These are phyloP conservation scores for Branchinecta lindahli DNA, from an alignment of 1,140 invertebrate genomes.

Conservation along the genomic window DNA sequence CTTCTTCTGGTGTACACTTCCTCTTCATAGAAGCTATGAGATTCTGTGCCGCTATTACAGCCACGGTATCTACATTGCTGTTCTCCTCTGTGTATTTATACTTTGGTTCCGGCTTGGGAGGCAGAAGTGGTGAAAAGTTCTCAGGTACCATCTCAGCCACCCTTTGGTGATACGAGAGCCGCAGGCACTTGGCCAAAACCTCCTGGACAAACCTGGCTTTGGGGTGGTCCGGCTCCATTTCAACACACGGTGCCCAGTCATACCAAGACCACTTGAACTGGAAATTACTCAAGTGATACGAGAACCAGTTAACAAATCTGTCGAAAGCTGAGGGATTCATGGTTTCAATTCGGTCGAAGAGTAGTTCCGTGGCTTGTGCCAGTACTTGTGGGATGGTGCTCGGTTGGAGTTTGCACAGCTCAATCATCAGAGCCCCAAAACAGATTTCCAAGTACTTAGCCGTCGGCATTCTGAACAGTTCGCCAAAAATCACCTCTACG, in stretches of 20 bases:
- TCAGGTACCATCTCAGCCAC: constrained; percentile 82
- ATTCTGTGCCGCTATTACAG: constrained; percentile 52
- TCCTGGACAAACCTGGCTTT: constrained; percentile 82
- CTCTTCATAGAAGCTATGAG: constrained; percentile 67
- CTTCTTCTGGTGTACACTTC: constrained; percentile 77
- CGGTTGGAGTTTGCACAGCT: constrained; percentile 91
- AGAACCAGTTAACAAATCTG: constrained; percentile 93
- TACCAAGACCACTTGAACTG: constrained; percentile 99
- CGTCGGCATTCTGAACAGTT: constrained; percentile 81
- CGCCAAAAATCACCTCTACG: constrained; percentile 87
- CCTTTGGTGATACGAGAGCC: constrained; percentile 36
- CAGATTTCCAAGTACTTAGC: constrained; percentile 77
- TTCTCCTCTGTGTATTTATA: constrained; percentile 69
- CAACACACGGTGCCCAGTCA: constrained; percentile 71
- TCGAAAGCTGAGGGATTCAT: constrained; percentile 97
- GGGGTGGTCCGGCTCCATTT: constrained; percentile 74
- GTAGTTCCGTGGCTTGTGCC: constrained; percentile 90
- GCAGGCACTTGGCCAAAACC: constrained; percentile 72
- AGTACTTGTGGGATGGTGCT: constrained; percentile 91
- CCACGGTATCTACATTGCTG: constrained; percentile 44
- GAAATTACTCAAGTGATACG: constrained; percentile 97
- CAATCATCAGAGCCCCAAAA: constrained; percentile 89
- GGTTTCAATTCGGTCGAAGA: constrained; percentile 86
- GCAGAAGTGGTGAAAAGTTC: constrained; percentile 65
- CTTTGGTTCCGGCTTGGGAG: constrained; percentile 53